Evolutionary conservation across 1,140 invertebrate genomes (phyloP).

Genomic region (Eubasilissa regina): DNA sequence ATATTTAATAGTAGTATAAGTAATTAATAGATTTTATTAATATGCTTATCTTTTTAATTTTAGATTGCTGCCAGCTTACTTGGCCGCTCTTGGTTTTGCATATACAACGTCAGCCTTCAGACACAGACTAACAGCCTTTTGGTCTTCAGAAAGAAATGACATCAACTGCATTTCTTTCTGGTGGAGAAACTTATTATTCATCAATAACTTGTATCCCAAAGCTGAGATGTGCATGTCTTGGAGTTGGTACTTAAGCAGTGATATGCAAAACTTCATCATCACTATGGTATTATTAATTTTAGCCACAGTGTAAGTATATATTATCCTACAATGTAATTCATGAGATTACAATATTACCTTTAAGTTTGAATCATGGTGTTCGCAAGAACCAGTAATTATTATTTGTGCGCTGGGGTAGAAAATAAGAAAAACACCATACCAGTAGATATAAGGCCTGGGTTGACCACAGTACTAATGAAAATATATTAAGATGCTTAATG

Average conservation of each 20-base stretch:
- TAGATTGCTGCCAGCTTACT: slow-evolving; percentile 73
- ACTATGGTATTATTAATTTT: slow-evolving; percentile 64
- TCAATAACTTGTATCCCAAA: slow-evolving; percentile 75
- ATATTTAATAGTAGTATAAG: no score
- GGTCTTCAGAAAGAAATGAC: slow-evolving; percentile 70
- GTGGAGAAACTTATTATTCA: slow-evolving; percentile 79
- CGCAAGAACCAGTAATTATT: no score
- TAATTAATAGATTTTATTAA: no score
- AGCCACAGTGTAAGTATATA: slow-evolving; percentile 18
- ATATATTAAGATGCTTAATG: no score
- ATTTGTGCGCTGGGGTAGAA: no score
- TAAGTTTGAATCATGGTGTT: no score
- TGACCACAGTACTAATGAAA: no score
- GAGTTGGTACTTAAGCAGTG: slow-evolving; percentile 88
- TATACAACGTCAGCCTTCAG: slow-evolving; percentile 71
- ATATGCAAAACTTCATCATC: slow-evolving; percentile 85
- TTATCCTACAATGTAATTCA: no score
- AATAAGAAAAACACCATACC: no score
- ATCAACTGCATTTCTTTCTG: slow-evolving; percentile 74
- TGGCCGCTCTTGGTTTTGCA: slow-evolving; percentile 71
- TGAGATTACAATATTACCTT: no score
- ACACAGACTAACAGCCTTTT: slow-evolving; percentile 69
- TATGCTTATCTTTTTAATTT: slow-evolving; percentile 72
- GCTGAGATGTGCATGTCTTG: slow-evolving; percentile 80
- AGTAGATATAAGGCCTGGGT: no score